Percentiles rank a stretch among this genome's conserved stretches.
Conservation (phyloP, 1,140 invertebrate genomes). For the Nixonia krombeini region DNA sequence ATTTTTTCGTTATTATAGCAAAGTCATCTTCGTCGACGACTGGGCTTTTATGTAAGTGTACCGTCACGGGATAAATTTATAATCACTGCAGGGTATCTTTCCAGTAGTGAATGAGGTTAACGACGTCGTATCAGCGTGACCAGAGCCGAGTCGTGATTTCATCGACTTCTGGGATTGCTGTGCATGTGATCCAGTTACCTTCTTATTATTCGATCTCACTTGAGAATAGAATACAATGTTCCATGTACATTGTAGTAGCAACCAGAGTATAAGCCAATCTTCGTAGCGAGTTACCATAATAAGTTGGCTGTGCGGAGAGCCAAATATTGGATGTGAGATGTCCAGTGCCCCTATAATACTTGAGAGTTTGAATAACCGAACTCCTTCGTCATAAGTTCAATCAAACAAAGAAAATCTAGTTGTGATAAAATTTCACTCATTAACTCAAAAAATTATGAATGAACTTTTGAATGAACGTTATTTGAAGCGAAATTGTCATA, state of each 20-base stretch:
- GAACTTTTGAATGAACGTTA: too few relatives aligned
- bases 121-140: neutral
- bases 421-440: too few relatives aligned
- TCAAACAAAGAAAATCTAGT: too few relatives aligned
- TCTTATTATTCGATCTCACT: constrained; percentile 7
- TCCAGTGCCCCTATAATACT: neutral
- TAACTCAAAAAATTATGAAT: too few relatives aligned
- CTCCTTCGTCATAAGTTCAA: too few relatives aligned
- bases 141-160: neutral
- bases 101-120: neutral
- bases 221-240: constrained; percentile 7
- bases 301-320: neutral
- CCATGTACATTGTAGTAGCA: neutral
- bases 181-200: constrained; percentile 1
- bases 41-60: neutral
- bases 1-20: too few relatives aligned
- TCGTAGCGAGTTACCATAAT: neutral
- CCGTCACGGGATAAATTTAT: neutral
- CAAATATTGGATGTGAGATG: neutral
- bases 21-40: too few relatives aligned
- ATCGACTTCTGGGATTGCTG: constrained; percentile 7
- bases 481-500: too few relatives aligned
- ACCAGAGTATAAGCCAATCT: constrained; percentile 2
- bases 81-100: constrained; percentile 1
- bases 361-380: neutral